A percentile compares a stretch with the other conserved stretches of the same genome.
phyloP scores from a whole-genome alignment of 2,888 invertebrate genomes.

The Acleris laterana region DNA sequence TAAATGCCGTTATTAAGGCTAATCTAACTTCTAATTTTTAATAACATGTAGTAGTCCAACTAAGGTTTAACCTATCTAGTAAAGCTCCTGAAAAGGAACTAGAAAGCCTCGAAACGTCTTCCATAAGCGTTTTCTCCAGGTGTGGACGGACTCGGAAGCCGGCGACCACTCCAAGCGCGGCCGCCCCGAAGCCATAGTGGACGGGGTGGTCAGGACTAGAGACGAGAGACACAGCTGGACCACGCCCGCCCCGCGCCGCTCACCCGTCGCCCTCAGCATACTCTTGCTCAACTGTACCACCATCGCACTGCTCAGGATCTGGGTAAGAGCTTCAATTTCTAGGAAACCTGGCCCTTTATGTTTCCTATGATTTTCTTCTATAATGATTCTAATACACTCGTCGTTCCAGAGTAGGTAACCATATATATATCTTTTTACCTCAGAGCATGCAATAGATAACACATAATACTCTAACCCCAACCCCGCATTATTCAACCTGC shows the following conservation, averaged over 20 bases:
- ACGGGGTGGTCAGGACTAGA: slow-evolving; percentile 89
- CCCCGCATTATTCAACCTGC: no score
- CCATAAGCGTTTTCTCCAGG: slow-evolving; percentile 64
- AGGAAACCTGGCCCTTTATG: no score
- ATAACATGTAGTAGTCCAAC: no score
- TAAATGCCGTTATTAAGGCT: neutral
- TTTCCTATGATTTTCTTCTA: no score
- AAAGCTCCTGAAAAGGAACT: neutral
- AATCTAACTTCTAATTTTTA: no score
- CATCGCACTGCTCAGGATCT: slow-evolving; percentile 87
- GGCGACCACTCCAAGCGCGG: slow-evolving; percentile 80
- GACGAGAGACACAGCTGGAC: slow-evolving; percentile 92
- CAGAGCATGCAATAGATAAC: no score
- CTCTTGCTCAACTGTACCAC: slow-evolving; percentile 80
- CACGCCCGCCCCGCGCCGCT: slow-evolving; percentile 85
- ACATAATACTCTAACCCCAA: no score
- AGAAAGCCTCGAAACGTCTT: neutral
- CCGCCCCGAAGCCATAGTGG: slow-evolving; percentile 86
- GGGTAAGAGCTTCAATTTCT: slow-evolving; percentile 77
- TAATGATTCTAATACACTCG: no score
- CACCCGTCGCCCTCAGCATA: slow-evolving; percentile 85
- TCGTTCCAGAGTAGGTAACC: no score
- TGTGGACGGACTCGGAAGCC: slow-evolving; percentile 86
- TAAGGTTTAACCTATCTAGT: no score
- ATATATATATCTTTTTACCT: no score